These are phyloP conservation scores for Chiloscyllium punctatum DNA, from an alignment of 2,797 vertebrate species.

Conservation along the genomic window DNA sequence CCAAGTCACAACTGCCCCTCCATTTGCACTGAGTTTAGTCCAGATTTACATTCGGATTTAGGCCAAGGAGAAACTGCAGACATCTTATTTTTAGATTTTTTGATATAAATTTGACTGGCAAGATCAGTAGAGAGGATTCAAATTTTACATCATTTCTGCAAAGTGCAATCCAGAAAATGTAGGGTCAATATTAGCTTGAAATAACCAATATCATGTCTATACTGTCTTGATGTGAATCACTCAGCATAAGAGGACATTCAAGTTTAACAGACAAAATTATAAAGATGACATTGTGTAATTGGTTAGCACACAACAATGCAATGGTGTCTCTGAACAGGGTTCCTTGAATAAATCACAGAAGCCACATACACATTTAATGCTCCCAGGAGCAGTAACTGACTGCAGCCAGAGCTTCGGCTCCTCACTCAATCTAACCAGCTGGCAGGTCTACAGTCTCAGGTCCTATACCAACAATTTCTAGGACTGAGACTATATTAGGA, in stretches of 20 bases:
- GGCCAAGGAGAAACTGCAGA: neutral
- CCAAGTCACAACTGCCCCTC: neutral
- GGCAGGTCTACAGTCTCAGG: too few relatives aligned
- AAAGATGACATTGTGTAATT: neutral
- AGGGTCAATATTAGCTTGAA: neutral
- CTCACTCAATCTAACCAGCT: too few relatives aligned
- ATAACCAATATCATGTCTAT: neutral
- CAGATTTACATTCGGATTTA: neutral
- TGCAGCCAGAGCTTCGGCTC: too few relatives aligned
- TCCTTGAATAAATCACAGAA: too few relatives aligned
- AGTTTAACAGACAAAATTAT: neutral
- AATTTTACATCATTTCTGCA: neutral
- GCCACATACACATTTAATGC: too few relatives aligned
- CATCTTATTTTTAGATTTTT: neutral
- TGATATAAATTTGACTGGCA: neutral
- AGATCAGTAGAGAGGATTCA: neutral
- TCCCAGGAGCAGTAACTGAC: too few relatives aligned
- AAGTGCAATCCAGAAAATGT: neutral
- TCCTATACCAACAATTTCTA: too few relatives aligned
- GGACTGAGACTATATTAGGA: too few relatives aligned
- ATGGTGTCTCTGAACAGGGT: neutral
- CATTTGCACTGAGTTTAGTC: neutral
- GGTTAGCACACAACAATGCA: neutral
- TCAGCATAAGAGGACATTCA: neutral
- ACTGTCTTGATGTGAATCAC: neutral